Evolutionary conservation across 2,113 vertebrate genomes (phyloP), one percentile per base, ranked within the genome.

Genomic region (Megaleporinus macrocephalus): DNA sequence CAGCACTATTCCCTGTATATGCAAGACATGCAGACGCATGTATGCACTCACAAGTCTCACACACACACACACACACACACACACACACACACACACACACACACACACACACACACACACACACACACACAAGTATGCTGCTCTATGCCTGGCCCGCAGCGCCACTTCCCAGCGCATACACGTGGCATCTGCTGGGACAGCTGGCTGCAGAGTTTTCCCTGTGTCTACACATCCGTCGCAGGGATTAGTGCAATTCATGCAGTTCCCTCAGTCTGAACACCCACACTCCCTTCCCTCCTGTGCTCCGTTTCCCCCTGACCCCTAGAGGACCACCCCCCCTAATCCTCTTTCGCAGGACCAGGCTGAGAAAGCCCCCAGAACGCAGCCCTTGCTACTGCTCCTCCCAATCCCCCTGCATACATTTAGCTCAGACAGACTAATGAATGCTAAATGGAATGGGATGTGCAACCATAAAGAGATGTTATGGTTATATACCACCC

Each of bases 171-270:
- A 44, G n/a, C 36, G 16, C 26, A 76, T 33, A 73, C 63, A 65
- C 49, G 51, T 44, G 69, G 83, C 83, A 86, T 88, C 85, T 88
- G 87, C 76, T 83, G 78, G 73, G 65, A 75, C 83, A 88, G 73
- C 84, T 86, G 83, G 71, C 84, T 65, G 73, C 74, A 72, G 69
- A 74, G 53, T 26, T 71, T 55, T 81, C 68, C 79, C 75, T 86
- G 82, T 86, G 87, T 82, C 79, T 75, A 65, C 51, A 84, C 79
- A 86, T 84, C 76, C 44, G 49, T 59, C 33, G 41, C 49, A 76
- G 75, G 83, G 85, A 87, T 87, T 87, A 87, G 83, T 65, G 26
- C 29, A 33, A 15, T 59, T 73, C 69, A 75, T 63, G 74, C 74
- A 81, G 79, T 59, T 24, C 27, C 59, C 76, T 71, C 36, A 24